These are phyloP conservation scores for Acrocephalus kingi DNA, from an alignment of 2,113 vertebrate species.

Conservation along the genomic window DNA sequence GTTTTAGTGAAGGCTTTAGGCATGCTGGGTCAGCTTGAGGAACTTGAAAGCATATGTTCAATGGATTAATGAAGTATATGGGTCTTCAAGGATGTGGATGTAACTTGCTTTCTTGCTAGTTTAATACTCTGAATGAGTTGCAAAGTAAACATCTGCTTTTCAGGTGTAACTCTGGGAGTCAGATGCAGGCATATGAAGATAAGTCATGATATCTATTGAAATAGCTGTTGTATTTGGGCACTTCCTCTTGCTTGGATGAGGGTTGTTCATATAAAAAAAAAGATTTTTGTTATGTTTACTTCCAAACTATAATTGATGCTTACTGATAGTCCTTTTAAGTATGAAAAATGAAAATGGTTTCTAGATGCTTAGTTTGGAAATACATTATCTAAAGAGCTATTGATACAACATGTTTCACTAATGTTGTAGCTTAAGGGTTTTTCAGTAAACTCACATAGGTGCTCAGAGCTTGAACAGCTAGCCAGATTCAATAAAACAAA, in stretches of 20 bases:
- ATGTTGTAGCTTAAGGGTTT: background rate
- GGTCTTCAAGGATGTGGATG: background rate
- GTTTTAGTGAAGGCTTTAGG: background rate
- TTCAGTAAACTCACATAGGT: background rate
- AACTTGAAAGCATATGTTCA: background rate
- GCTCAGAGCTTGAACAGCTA: background rate
- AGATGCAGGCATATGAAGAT: background rate
- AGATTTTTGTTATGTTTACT: background rate
- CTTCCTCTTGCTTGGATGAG: background rate
- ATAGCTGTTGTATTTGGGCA: background rate
- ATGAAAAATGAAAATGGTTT: background rate
- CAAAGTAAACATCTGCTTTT: background rate
- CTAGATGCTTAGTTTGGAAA: background rate
- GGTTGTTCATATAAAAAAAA: background rate
- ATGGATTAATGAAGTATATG: background rate
- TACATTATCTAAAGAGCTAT: background rate
- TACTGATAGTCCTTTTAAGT: background rate
- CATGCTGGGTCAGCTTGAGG: background rate
- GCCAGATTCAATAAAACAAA: slow-evolving; percentile 32
- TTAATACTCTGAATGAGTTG: background rate
- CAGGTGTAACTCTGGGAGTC: background rate
- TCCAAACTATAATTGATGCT: background rate
- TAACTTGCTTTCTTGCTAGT: background rate
- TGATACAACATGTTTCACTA: background rate
- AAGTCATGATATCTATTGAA: background rate